Percentiles rank a stretch among this genome's conserved stretches.
Conservation (phyloP, 2,888 invertebrate genomes). For the Galerucella nymphaeae region DNA sequence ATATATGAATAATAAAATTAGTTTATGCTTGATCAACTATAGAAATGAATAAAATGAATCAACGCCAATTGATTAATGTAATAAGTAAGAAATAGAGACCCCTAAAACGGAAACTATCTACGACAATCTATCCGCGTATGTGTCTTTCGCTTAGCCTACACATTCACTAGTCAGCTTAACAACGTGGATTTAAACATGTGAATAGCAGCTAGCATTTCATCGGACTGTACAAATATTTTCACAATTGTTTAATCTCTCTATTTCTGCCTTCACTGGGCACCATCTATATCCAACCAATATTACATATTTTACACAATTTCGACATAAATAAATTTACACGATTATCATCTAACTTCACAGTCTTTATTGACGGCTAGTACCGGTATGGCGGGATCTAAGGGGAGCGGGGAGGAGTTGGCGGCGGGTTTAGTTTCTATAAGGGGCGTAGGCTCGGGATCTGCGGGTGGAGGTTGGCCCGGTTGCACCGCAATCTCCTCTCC, state of each 20-base stretch:
- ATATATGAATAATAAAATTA: background rate
- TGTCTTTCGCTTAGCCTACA: conserved; percentile 53
- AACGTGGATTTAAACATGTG: conserved; percentile 62
- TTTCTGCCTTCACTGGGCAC: conserved; percentile 59
- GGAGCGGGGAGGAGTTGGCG: conserved; percentile 37
- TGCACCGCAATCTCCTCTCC: conserved; percentile 57
- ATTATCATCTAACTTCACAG: conserved; percentile 90
- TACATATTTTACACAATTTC: conserved; percentile 57
- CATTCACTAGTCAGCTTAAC: conserved; percentile 60
- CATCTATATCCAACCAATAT: conserved; percentile 39
- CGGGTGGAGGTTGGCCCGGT: conserved; percentile 57
- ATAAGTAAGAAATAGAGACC: conserved; percentile 1
- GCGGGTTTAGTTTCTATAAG: conserved; percentile 3
- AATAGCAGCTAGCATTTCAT: conserved; percentile 51
- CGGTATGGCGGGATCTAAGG: conserved; percentile 52
- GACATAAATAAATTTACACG: conserved; percentile 55
- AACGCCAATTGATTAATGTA: background rate
- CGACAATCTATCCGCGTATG: conserved; percentile 16
- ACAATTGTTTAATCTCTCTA: conserved; percentile 54
- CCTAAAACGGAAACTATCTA: background rate
- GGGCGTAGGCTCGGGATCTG: conserved; percentile 51
- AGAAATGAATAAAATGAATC: background rate
- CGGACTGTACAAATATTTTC: conserved; percentile 26
- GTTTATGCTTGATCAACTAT: background rate
- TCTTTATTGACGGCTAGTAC: conserved; percentile 79